Evolutionary conservation across 2,888 invertebrate genomes (phyloP), one percentile per base, ranked within the genome.

Genomic region (Bursaphelenchus okinawaensis): DNA sequence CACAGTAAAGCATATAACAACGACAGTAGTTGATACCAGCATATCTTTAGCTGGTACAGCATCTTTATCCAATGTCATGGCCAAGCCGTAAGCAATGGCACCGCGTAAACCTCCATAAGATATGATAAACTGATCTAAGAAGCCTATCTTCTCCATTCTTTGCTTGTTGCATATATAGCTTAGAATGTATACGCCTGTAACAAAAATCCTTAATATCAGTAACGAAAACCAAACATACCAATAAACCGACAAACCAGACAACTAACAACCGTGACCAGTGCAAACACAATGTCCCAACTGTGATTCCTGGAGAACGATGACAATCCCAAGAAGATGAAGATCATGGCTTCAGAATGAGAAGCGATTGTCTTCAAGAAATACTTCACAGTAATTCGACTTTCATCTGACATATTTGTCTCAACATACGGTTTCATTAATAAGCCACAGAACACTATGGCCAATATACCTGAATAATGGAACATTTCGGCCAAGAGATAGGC

Each of bases 341-440:
- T 96, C 83, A 96, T 92, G 7, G 95, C 94, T 86, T 98, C 96
- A n/a, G 94, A 76, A 67, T 22, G 91, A 75, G 92, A 93, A 68
- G 93, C 92, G 78, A 94, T 85, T 93, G 95, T 95, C 86, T 96
- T 96, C 90, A 95, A 90, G 56, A 94, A 92, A 84, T 95, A 96
- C 84, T 94, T 75, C 28, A 74, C 70, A 9, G 72, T 69, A 60
- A 75, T 72, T 26, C 72, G 63, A 63, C 76, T 73, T 55, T 76
- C 74, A 2, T 71, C 72, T 24, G 74, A 74, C 29, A 77, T 70
- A 63, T 78, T 78, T 1, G 66, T 65, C 7, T 58, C 55, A 61
- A 71, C 68, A 61, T 77, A 78, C 31, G 70, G 67, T 29, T 77
- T 93, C 93, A 96, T 94, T 7, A 93, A 92, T 78, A 96, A 94